Percentiles rank a stretch among this genome's conserved stretches.
phyloP scores from a whole-genome alignment of 2,888 invertebrate species.

The Julus scandinavius region DNA sequence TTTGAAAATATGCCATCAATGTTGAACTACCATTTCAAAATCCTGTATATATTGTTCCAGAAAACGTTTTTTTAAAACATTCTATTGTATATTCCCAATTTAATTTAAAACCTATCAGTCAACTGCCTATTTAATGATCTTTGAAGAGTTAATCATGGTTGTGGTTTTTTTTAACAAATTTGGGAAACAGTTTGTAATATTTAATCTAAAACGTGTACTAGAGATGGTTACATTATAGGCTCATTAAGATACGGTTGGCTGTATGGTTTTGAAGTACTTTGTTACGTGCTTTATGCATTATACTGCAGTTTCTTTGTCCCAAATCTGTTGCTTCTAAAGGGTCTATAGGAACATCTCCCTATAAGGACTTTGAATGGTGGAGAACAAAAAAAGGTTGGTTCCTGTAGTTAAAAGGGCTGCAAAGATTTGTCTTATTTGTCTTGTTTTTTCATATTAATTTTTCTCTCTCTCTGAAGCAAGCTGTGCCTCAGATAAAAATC shows the following conservation, averaged over 20 bases:
- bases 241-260: constrained; percentile 15
- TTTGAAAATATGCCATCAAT: too few relatives aligned
- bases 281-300: constrained; percentile 35
- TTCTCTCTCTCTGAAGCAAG: neutral
- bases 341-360: constrained; percentile 59
- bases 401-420: constrained; percentile 36
- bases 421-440: neutral
- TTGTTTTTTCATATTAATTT: neutral
- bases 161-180: neutral
- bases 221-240: neutral
- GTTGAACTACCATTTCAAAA: neutral
- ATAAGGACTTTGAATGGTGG: constrained; percentile 60
- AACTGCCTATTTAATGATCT: neutral
- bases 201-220: neutral
- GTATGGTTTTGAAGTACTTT: neutral
- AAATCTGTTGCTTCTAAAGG: constrained; percentile 56
- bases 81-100: neutral
- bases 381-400: constrained; percentile 61
- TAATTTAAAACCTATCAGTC: neutral
- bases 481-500: neutral
- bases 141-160: neutral
- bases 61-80: neutral
- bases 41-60: neutral
- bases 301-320: constrained; percentile 38
- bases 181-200: neutral